These are phyloP conservation scores for Scaptomyza reducta DNA, from an alignment of 2,888 invertebrate species.

Conservation along the genomic window DNA sequence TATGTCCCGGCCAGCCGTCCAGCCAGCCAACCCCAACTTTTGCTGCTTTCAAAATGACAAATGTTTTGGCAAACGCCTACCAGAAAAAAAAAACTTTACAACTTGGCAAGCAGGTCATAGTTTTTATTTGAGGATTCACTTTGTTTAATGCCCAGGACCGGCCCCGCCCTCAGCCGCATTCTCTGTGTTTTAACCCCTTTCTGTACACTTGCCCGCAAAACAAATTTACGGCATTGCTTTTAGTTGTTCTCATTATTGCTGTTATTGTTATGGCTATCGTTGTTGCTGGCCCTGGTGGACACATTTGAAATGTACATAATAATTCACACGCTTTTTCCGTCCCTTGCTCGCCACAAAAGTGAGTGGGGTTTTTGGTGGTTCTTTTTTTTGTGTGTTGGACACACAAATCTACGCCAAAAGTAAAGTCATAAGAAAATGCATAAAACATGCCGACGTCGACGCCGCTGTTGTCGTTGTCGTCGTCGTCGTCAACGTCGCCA, in stretches of 20 bases:
- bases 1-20: slow-evolving; percentile 37
- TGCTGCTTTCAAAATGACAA: slow-evolving; percentile 65
- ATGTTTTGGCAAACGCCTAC: slow-evolving; percentile 68
- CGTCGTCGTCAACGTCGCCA: slow-evolving; percentile 76
- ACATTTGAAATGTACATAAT: slow-evolving; percentile 79
- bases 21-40: slow-evolving; percentile 1
- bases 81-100: slow-evolving; percentile 63
- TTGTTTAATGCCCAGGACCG: slow-evolving; percentile 29
- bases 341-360: slow-evolving; percentile 36
- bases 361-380: slow-evolving; percentile 11
- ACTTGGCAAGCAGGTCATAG: slow-evolving; percentile 70
- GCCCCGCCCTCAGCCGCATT: background rate
- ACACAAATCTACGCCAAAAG: slow-evolving; percentile 78
- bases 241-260: slow-evolving; percentile 62
- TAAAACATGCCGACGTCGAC: slow-evolving; percentile 73
- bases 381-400: slow-evolving; percentile 27
- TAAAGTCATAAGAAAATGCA: slow-evolving; percentile 80
- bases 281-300: slow-evolving; percentile 40
- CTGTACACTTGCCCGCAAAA: slow-evolving; percentile 60
- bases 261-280: slow-evolving; percentile 23
- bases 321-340: slow-evolving; percentile 68
- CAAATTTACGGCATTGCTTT: slow-evolving; percentile 79
- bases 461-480: slow-evolving; percentile 66
- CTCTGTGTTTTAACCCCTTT: slow-evolving; percentile 23
- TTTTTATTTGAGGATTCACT: slow-evolving; percentile 65